Conservation (phyloP, 2,888 invertebrate genomes). For the Cryptus armator region DNA sequence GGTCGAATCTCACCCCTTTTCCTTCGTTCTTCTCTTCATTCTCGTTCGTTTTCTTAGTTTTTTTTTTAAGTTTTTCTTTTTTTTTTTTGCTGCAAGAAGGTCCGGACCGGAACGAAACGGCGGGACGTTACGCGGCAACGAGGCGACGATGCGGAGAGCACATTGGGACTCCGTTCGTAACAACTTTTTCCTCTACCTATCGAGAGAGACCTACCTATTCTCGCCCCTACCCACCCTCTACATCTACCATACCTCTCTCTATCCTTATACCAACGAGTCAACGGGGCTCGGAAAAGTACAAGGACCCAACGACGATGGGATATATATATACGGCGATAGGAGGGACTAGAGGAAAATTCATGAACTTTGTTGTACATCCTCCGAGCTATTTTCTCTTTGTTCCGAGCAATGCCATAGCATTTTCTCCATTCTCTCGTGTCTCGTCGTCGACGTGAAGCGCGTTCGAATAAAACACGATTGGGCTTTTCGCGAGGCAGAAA, state of each 20-base stretch:
- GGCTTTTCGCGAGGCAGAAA: conserved; percentile 68
- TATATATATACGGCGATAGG: conserved; percentile 10
- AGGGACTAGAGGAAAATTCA: conserved; percentile 46
- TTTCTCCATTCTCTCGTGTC: conserved; percentile 3
- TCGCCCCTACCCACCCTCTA: not conserved
- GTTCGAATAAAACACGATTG: conserved; percentile 75
- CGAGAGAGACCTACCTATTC: conserved; percentile 41
- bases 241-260: not conserved
- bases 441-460: conserved; percentile 48
- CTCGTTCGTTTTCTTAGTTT: not conserved
- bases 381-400: conserved; percentile 57
- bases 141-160: conserved; percentile 41
- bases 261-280: conserved; percentile 43
- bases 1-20: conserved; percentile 49
- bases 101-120: conserved; percentile 41
- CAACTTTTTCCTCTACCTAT: conserved; percentile 61
- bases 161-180: conserved; percentile 41
- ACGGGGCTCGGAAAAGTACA: conserved; percentile 6
- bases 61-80: conserved; percentile 2
- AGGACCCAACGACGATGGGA: conserved; percentile 6
- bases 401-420: conserved; percentile 30
- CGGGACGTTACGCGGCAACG: conserved; percentile 43
- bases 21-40: conserved; percentile 10
- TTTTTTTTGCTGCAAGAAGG: conserved; percentile 19
- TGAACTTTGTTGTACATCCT: conserved; percentile 57